These are phyloP conservation scores for Catalaphyllia jardinei DNA, from an alignment of 64 coral and sea anemone genomes.

Conservation along the genomic window DNA sequence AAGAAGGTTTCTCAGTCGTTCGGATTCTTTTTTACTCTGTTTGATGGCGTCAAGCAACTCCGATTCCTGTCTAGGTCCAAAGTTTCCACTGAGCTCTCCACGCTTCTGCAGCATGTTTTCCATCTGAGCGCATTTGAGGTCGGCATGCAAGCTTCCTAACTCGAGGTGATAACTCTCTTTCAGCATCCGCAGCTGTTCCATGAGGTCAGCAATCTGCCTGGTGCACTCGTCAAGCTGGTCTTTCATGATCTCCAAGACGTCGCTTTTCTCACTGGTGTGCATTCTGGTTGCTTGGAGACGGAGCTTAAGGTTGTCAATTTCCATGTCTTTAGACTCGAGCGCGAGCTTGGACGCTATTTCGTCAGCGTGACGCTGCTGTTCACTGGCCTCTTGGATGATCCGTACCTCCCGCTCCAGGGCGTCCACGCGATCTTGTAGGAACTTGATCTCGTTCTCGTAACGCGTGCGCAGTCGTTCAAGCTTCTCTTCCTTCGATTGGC, in stretches of 20 bases:
- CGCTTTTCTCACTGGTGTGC: constrained; percentile 59
- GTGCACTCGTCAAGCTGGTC: constrained; percentile 71
- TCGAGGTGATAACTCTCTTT: constrained; percentile 92
- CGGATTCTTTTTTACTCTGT: constrained; percentile 72
- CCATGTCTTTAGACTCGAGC: constrained; percentile 92
- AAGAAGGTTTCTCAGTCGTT: constrained; percentile 66
- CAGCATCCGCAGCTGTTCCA: constrained; percentile 77
- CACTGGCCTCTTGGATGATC: constrained; percentile 67
- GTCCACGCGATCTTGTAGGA: constrained; percentile 73
- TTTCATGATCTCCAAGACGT: constrained; percentile 83
- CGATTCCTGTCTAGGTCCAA: constrained; percentile 54
- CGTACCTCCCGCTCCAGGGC: constrained; percentile 74
- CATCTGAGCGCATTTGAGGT: constrained; percentile 86
- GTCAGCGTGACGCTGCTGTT: constrained; percentile 92
- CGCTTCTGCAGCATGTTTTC: constrained; percentile 71
- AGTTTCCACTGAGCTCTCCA: constrained; percentile 1
- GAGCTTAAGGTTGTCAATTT: constrained; percentile 82
- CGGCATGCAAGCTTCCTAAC: constrained; percentile 78
- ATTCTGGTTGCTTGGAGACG: constrained; percentile 77
- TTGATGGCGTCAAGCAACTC: constrained; percentile 83
- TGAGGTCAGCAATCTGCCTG: constrained; percentile 75
- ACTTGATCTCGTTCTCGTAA: constrained; percentile 86
- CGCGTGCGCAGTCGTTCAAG: constrained; percentile 73
- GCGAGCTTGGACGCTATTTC: constrained; percentile 75
- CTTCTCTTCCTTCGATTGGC: constrained; percentile 74